Conservation (phyloP, 2,888 invertebrate genomes). For the Amaurobius ferox region DNA sequence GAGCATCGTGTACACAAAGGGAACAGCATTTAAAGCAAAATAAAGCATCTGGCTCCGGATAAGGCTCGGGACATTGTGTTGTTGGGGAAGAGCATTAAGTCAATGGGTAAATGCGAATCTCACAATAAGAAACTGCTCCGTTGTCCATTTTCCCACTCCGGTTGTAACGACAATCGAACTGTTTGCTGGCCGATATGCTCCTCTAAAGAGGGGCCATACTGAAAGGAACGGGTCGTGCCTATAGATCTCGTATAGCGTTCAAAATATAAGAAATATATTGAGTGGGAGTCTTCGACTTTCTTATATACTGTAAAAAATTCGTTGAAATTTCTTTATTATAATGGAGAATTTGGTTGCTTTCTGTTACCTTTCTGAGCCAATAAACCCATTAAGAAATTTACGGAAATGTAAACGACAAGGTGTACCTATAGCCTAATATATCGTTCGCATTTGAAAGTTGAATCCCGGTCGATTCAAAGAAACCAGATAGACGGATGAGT, state of each 20-base stretch:
- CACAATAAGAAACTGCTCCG: slow-evolving; percentile 48
- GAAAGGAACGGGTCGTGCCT: not conserved
- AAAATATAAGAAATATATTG: no score
- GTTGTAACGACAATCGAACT: slow-evolving; percentile 67
- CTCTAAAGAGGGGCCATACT: slow-evolving; percentile 4
- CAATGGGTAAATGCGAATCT: slow-evolving; percentile 51
- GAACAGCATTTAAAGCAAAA: slow-evolving; percentile 46
- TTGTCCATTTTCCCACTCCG: slow-evolving; percentile 59
- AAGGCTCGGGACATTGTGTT: slow-evolving; percentile 26
- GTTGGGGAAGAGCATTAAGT: slow-evolving; percentile 52
- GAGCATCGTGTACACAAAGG: slow-evolving; percentile 4
- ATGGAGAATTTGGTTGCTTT: no score
- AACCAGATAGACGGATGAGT: no score
- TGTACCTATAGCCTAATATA: no score
- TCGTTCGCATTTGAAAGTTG: no score
- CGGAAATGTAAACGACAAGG: no score
- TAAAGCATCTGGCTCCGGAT: slow-evolving; percentile 5
- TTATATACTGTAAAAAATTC: no score
- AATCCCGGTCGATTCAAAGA: no score
- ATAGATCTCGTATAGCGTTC: not conserved
- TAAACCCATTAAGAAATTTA: no score
- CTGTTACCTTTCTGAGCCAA: no score
- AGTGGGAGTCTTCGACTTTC: no score
- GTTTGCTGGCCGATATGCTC: slow-evolving; percentile 25
- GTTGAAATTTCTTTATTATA: no score